Percentiles rank a stretch among this genome's conserved stretches.
These are phyloP conservation scores for Sebastes steindachneri DNA, from an alignment of 2,797 vertebrate species.

Conservation along the genomic window DNA sequence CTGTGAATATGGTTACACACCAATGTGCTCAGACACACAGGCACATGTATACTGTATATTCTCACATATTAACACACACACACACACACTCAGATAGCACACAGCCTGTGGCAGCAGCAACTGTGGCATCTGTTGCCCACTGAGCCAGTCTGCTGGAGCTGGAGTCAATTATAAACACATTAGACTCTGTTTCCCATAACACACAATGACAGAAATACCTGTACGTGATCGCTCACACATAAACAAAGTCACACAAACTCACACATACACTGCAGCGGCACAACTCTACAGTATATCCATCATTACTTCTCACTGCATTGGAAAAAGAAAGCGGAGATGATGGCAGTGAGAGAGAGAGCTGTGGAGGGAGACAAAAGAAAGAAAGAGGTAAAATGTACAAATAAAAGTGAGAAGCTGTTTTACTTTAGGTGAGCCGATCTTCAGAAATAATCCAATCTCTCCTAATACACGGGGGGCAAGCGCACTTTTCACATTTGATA, in stretches of 20 bases:
- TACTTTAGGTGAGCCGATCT: conserved; percentile 38
- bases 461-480: conserved; percentile 23
- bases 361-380: neutral
- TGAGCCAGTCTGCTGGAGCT: conserved; percentile 70
- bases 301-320: conserved; percentile 15
- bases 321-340: conserved; percentile 8
- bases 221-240: conserved; percentile 41
- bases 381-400: conserved; percentile 14
- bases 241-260: conserved; percentile 27
- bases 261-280: neutral
- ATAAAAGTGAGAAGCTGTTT: conserved; percentile 29
- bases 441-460: conserved; percentile 60
- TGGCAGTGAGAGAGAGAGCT: neutral
- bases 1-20: neutral
- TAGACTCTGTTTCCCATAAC: conserved; percentile 72
- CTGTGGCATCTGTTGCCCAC: conserved; percentile 75
- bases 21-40: neutral
- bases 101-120: conserved; percentile 51
- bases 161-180: conserved; percentile 82
- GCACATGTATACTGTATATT: neutral
- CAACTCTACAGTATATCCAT: neutral
- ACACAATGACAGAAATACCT: conserved; percentile 70
- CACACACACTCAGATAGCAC: neutral
- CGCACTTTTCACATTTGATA: conserved; percentile 55
- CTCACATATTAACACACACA: neutral